Base-by-base conservation (phyloP, 2,888 invertebrate genomes). In the Ashinkailepas kermadecensis region DNA sequence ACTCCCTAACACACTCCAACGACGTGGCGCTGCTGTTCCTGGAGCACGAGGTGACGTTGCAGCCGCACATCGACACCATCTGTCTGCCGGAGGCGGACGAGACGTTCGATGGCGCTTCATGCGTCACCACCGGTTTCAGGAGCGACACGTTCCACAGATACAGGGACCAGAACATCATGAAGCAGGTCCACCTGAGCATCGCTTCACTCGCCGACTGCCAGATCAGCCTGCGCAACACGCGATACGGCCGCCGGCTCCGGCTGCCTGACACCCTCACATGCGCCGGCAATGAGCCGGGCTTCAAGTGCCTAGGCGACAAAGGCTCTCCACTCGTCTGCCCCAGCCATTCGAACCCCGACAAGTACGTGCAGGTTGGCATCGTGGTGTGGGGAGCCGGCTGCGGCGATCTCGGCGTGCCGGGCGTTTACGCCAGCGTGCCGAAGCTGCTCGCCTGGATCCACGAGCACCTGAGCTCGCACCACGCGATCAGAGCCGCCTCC, bases 311-410 rank as follows among this genome's bases (percentile, higher is more conserved):
- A 91, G 94, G 94, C 8, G 95, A 95, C 86, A 94, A 94, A 0
- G 94, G 94, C 0, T 92, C 93, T 39, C 93, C 94, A 0, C 88
- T 95, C 18, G 92, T 93, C 0, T 95, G 94, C 84, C 92, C 93
- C 0, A 70, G 64, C 56, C 18, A n/a, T 0, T 6, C 21, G 1
- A 80, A 82, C 39, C 82, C 74, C 25, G 54, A 54, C 70, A 80
- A 56, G 56, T 84, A 83, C 80, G 81, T 81, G 21, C 91, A 94
- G 85, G 90, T 91, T 2, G 96, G 96, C 0, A 91, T 95, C 15
- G 94, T 95, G 0, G 92, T 95, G 0, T 96, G 95, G 95, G 96
- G 96, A n/a, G 92, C 96, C 81, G 94, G 93, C 6, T 96, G 96
- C 85, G 95, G 95, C 0, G 87, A 88, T 67, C 88, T 89, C 81